Conservation (phyloP, 2,888 invertebrate species). For the Epicampocera succincta region DNA sequence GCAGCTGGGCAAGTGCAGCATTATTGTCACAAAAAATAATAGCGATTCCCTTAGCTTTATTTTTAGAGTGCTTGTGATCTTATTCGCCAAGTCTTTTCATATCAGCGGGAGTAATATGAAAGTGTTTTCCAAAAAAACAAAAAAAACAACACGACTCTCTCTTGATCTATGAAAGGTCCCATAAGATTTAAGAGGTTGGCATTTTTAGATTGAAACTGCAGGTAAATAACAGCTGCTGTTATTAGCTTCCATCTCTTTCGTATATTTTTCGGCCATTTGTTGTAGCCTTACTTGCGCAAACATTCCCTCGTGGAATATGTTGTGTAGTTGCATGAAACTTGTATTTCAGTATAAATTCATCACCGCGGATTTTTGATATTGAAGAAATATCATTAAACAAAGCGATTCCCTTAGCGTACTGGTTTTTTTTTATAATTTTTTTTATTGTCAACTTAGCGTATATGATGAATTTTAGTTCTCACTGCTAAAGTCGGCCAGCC, state of each 20-base stretch:
- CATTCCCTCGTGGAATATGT: no score
- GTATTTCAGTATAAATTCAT: neutral
- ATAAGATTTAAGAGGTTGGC: slow-evolving; percentile 52
- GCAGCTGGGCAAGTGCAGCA: slow-evolving; percentile 3
- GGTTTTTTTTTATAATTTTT: slow-evolving; percentile 53
- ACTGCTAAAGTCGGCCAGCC: slow-evolving; percentile 1
- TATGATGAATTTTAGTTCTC: slow-evolving; percentile 38
- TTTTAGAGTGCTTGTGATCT: slow-evolving; percentile 57
- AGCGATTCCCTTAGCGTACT: slow-evolving; percentile 70
- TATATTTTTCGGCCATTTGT: no score
- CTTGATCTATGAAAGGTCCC: slow-evolving; percentile 45
- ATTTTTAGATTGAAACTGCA: neutral
- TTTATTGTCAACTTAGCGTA: slow-evolving; percentile 21
- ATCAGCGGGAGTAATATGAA: slow-evolving; percentile 40
- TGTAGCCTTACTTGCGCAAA: no score
- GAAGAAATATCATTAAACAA: slow-evolving; percentile 46
- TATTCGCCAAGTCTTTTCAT: slow-evolving; percentile 58
- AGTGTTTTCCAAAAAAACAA: slow-evolving; percentile 6
- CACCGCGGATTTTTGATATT: neutral
- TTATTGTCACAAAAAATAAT: slow-evolving; percentile 65
- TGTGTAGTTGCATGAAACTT: neutral
- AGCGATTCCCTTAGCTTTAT: slow-evolving; percentile 70
- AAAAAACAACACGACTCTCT: slow-evolving; percentile 56
- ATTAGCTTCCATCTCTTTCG: no score
- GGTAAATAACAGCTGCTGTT: neutral